Conservation (phyloP, 2,113 vertebrate genomes). For the Ameiurus melas region DNA sequence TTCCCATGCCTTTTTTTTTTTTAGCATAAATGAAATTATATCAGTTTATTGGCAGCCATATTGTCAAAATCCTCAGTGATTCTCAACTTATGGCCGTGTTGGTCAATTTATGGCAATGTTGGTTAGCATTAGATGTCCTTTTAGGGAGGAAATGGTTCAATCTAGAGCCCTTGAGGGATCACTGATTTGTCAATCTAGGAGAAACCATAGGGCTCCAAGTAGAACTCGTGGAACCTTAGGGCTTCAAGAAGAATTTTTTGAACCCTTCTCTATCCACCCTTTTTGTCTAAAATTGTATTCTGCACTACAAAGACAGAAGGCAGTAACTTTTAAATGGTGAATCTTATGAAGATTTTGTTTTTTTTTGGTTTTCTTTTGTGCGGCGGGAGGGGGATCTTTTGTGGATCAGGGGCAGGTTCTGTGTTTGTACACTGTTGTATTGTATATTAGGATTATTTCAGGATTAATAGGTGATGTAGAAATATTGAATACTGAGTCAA, state of each 20-base stretch:
- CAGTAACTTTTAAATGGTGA: not conserved
- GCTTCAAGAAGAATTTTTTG: not conserved
- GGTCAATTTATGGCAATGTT: not conserved
- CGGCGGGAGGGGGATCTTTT: too few species aligned
- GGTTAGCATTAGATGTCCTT: not conserved
- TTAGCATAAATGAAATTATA: not conserved
- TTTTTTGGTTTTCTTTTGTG: too few species aligned
- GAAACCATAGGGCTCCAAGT: not conserved
- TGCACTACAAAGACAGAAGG: not conserved
- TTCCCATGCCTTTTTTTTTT: not conserved
- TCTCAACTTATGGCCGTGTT: not conserved
- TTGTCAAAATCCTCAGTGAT: not conserved
- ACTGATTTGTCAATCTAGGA: not conserved
- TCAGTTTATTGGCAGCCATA: not conserved
- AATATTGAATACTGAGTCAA: too few species aligned
- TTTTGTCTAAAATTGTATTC: not conserved
- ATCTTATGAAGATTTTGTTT: not conserved
- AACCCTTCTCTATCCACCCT: not conserved
- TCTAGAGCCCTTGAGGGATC: not conserved
- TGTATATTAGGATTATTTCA: too few species aligned
- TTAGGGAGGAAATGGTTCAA: not conserved
- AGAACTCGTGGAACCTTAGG: not conserved
- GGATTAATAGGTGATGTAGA: too few species aligned
- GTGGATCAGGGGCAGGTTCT: too few species aligned
- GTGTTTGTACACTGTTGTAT: too few species aligned